Evolutionary conservation across 2,888 invertebrate genomes (phyloP), one percentile per base, ranked within the genome.

Genomic region (Lampropteryx suffumata): DNA sequence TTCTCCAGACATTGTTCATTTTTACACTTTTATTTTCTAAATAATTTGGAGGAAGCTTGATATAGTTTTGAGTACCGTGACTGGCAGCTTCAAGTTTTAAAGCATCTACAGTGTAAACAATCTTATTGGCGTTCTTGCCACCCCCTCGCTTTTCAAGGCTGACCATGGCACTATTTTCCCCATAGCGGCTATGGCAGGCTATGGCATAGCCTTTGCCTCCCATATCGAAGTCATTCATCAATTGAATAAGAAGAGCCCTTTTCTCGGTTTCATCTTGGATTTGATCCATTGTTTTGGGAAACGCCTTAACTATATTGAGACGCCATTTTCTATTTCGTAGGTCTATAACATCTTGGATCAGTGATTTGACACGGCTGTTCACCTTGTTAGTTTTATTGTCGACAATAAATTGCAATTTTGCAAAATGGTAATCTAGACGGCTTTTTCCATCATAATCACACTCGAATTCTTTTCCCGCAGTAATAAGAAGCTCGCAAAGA

Each of bases 261-360:
- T 93, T 93, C 66, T 96, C 95, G 7, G 95, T 95, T 78, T 98
- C 98, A 67, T 95, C 94, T 69, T 97, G 95, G 53, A 99, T 97
- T 86, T 98, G 96, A 68, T 97, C 97, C 90, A 98, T 97, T 59
- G 96, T 98, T 79, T 97, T 98, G 0, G 98, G 98, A 71, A 95
- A 95, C 26, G 94, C 93, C 64, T 97, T 97, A 4, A 86, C 82
- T 24, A 7, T 92, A 49, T 97, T 92, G 2, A 96, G 95, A 44
- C 96, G 91, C 98, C 98, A 99, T 64, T 93, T 94, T 69, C 94
- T 94, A 69, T 92, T 91, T 55, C 96, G 92, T 53, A 99, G 91
- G 70, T 98, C 98, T 53, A 98, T 95, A 0, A 98, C 96, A 87
- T 99, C 98, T 90, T 96, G 95, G 28, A 97, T 87, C 96, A 97